phyloP scores from a whole-genome alignment of 2,113 vertebrate genomes.

The Esox niger region DNA sequence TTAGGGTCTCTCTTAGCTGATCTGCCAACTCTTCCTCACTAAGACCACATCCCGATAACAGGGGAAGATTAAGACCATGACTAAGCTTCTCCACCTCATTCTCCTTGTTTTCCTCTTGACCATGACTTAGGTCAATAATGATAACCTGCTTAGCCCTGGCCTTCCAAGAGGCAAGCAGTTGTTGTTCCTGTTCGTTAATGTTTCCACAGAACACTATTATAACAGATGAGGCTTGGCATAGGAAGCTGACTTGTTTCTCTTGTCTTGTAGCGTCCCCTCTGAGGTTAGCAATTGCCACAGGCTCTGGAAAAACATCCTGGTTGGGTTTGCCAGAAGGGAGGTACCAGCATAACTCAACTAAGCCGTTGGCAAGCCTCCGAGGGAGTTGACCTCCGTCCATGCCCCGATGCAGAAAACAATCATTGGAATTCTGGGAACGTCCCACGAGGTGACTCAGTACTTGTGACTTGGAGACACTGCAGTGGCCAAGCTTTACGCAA shows the following conservation, averaged over 20 bases:
- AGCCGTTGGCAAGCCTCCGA: conserved; percentile 70
- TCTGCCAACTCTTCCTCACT: conserved; percentile 52
- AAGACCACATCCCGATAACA: conserved; percentile 44
- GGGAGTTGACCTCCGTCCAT: conserved; percentile 57
- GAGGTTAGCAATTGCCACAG: conserved; percentile 72
- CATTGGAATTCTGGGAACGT: conserved; percentile 36
- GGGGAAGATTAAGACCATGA: conserved; percentile 43
- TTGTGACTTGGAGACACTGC: conserved; percentile 75
- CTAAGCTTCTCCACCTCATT: conserved; percentile 36
- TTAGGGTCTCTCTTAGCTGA: conserved; percentile 42
- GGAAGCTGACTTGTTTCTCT: conserved; percentile 63
- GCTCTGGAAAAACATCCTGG: conserved; percentile 54
- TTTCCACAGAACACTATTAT: conserved; percentile 72
- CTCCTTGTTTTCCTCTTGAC: conserved; percentile 15
- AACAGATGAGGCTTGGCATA: conserved; percentile 71
- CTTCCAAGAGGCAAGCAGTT: conserved; percentile 62
- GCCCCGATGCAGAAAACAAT: conserved; percentile 71
- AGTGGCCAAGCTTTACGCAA: conserved; percentile 71
- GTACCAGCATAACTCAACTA: conserved; percentile 77
- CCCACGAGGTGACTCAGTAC: conserved; percentile 70
- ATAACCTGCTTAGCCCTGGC: conserved; percentile 49
- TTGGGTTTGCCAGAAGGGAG: conserved; percentile 58
- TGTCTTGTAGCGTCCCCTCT: conserved; percentile 64
- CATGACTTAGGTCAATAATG: conserved; percentile 54
- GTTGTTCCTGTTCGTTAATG: conserved; percentile 64